phyloP scores from a whole-genome alignment of 2,888 invertebrate genomes.

The Entomobrya proxima region DNA sequence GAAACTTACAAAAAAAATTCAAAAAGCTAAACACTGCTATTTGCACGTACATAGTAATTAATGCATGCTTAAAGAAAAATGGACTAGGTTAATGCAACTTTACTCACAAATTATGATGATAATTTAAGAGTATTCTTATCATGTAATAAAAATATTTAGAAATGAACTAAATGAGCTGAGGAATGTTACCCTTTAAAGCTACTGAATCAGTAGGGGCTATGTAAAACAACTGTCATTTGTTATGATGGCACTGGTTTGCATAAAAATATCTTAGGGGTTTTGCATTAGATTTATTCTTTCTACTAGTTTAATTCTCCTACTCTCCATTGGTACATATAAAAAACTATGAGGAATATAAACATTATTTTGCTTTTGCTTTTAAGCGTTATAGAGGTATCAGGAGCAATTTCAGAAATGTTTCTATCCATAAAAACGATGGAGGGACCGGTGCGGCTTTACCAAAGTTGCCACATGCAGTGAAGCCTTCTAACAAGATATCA shows the following conservation, averaged over 20 bases:
- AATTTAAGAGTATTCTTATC: no score
- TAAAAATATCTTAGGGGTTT: neutral
- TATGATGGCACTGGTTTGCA: neutral
- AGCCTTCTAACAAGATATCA: conserved; percentile 50
- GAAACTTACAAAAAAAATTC: no score
- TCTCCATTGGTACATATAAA: no score
- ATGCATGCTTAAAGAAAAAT: no score
- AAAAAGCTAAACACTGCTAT: no score
- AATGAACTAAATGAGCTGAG: no score
- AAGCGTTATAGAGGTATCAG: neutral
- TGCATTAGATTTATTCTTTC: neutral
- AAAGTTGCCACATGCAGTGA: conserved; percentile 49
- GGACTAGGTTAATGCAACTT: no score
- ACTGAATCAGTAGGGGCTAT: neutral
- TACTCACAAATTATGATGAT: no score
- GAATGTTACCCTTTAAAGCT: neutral
- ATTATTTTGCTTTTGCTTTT: no score
- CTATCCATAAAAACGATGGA: neutral
- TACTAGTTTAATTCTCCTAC: neutral
- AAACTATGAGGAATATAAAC: no score
- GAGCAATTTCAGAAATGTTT: neutral
- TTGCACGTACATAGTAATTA: no score
- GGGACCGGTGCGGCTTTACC: conserved; percentile 1
- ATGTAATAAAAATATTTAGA: no score
- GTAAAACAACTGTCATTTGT: neutral